These are phyloP conservation scores for Dilophus febrilis DNA, from an alignment of 2,888 invertebrate species.

Conservation along the genomic window DNA sequence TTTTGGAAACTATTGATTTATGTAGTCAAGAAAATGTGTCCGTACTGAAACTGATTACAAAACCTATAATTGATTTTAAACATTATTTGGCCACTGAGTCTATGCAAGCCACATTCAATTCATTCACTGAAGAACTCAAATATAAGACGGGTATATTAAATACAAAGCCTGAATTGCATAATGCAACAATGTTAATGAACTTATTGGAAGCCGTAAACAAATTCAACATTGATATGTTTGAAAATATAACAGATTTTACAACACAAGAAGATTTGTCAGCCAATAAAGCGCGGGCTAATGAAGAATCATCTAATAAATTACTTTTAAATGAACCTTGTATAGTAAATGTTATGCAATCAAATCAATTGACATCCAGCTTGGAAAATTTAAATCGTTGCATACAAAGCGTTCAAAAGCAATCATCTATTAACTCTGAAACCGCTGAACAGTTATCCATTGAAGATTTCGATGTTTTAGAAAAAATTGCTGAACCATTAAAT, in stretches of 20 bases:
- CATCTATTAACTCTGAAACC: slow-evolving; percentile 7
- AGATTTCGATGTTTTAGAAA: not conserved
- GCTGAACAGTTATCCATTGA: slow-evolving; percentile 11
- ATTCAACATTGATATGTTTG: slow-evolving; percentile 23
- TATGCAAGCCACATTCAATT: slow-evolving; percentile 5
- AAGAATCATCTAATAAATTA: not conserved
- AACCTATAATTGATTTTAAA: slow-evolving; percentile 9
- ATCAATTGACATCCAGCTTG: slow-evolving; percentile 10
- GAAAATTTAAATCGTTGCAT: slow-evolving; percentile 12
- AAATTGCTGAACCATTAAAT: slow-evolving; percentile 4
- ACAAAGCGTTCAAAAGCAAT: slow-evolving; percentile 9
- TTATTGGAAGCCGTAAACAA: slow-evolving; percentile 19
- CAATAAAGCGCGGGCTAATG: slow-evolving; percentile 12
- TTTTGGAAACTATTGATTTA: slow-evolving; percentile 15
- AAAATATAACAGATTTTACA: slow-evolving; percentile 35
- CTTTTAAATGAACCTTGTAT: not conserved
- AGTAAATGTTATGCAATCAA: not conserved
- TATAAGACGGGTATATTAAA: slow-evolving; percentile 3
- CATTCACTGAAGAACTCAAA: not conserved
- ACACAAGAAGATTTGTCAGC: slow-evolving; percentile 40
- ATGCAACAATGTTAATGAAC: too few species aligned
- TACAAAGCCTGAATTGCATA: too few species aligned
- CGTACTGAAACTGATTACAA: slow-evolving; percentile 7
- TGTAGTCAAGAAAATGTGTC: slow-evolving; percentile 12
- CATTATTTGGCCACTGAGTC: slow-evolving; percentile 5